Base-by-base conservation (phyloP, 2,888 invertebrate genomes). In the Pterostichus niger region DNA sequence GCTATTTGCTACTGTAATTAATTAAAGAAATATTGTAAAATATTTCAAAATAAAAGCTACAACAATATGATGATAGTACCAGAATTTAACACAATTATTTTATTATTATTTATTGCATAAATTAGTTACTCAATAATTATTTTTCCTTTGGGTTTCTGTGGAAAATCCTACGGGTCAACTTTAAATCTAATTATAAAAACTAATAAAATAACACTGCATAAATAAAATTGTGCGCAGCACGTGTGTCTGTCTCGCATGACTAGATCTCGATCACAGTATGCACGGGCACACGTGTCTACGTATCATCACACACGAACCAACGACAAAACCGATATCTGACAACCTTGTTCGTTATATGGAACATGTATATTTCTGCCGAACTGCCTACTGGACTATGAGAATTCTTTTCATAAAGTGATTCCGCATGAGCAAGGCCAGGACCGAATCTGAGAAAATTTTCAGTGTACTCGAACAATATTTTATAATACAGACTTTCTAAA, bases 281-380 rank as follows among this genome's bases (percentile, higher is more conserved):
- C 5, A 11, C 10, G 49, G 6, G 49, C 35, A 64, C 64, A 64
- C 64, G 64, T 64, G 35, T 35, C 33, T 33, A 6, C 33, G 35
- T 35, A 64, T 33, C 64, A 31, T 13, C 35, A 64, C 64, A 64
- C 64, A 64, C 33, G 64, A 40, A n/a, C 33, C n/a, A n/a, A 13
- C 35, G 11, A 5, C 10, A 64, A 64, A 64, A 64, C 64, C 35
- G 64, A 64, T 33, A 64, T 35, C 33, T 64, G 64, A 64, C 64
- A 64, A 64, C 33, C 13, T 35, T 35, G 35, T 61, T 61, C 13
- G 64, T 64, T 35, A 64, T n/a, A 64, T 13, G 64, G 6, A 33
- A 17, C 35, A 49, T 49, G 49, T 49, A 49, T 49, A n/a, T n/a
- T n/a, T 49, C 4, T 24, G 49, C 9, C 13, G 13, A 35, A 5